A percentile compares a stretch with the other conserved stretches of the same genome.
Evolutionary conservation across 1,140 invertebrate species (phyloP).

Genomic region (Aporrectodea caliginosa): DNA sequence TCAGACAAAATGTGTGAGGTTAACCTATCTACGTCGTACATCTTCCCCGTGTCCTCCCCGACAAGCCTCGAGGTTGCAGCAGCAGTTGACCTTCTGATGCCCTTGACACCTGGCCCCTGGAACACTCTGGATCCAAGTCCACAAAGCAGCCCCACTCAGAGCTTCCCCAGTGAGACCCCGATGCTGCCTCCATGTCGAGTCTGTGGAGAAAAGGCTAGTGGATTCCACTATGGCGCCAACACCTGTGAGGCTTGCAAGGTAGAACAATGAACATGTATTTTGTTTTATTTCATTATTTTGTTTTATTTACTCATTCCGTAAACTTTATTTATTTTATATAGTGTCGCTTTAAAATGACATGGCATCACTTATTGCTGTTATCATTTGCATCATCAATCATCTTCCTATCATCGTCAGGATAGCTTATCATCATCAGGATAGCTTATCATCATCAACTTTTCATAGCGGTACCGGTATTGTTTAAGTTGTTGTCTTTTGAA

Average conservation of each 20-base stretch:
- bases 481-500: no score
- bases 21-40: not conserved
- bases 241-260: constrained; percentile 93
- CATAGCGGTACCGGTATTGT: no score
- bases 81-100: not conserved
- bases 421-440: no score
- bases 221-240: constrained; percentile 88
- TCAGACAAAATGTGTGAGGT: not conserved
- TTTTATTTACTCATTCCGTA: not conserved
- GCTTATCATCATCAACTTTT: no score
- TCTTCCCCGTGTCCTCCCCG: not conserved
- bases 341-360: no score
- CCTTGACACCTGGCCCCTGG: no score
- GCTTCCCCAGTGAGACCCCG: not conserved
- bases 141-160: not conserved
- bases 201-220: constrained; percentile 83
- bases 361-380: no score
- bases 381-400: no score
- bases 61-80: not conserved
- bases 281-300: not conserved
- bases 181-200: constrained; percentile 56
- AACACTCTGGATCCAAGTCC: not conserved
- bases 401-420: no score
- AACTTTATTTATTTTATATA: no score
- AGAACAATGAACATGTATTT: constrained; percentile 41